Percentiles rank a stretch among this genome's conserved stretches.
Conservation (phyloP, 2,888 invertebrate genomes). For the Lasioglossum leucozonium region DNA sequence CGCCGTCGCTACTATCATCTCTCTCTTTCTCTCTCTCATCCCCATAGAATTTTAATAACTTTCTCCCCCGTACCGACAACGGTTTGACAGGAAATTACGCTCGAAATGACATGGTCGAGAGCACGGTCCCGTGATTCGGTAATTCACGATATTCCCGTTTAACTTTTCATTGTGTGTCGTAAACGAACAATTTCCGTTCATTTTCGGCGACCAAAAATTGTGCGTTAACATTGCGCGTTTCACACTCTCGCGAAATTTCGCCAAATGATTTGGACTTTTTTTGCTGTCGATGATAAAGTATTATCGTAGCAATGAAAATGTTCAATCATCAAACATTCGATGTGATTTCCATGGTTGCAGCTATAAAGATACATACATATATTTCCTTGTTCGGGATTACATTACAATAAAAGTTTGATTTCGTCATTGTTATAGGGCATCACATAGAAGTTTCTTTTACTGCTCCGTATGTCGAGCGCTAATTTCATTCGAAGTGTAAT, state of each 20-base stretch:
- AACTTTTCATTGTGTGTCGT: not conserved
- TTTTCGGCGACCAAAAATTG: not conserved
- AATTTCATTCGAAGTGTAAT: too few relatives aligned
- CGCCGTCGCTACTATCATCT: conserved; percentile 8
- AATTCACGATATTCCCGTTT: conserved; percentile 9
- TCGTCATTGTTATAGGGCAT: too few relatives aligned
- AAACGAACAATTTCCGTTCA: not conserved
- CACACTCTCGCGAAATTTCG: not conserved
- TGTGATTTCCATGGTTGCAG: not conserved
- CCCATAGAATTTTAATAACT: not conserved
- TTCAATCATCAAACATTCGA: not conserved
- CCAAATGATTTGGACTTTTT: not conserved
- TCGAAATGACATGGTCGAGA: not conserved
- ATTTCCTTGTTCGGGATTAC: not conserved
- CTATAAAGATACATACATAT: not conserved
- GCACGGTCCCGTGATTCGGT: not conserved
- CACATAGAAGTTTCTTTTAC: too few relatives aligned
- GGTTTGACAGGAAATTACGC: conserved; percentile 8
- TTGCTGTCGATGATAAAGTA: not conserved
- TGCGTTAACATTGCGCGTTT: not conserved
- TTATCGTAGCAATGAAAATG: not conserved
- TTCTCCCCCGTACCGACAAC: not conserved
- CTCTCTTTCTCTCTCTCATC: too few relatives aligned
- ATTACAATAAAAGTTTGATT: not conserved
- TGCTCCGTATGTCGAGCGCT: not conserved